phyloP scores from a whole-genome alignment of 2,888 invertebrate genomes.

The Agrochola lota region DNA sequence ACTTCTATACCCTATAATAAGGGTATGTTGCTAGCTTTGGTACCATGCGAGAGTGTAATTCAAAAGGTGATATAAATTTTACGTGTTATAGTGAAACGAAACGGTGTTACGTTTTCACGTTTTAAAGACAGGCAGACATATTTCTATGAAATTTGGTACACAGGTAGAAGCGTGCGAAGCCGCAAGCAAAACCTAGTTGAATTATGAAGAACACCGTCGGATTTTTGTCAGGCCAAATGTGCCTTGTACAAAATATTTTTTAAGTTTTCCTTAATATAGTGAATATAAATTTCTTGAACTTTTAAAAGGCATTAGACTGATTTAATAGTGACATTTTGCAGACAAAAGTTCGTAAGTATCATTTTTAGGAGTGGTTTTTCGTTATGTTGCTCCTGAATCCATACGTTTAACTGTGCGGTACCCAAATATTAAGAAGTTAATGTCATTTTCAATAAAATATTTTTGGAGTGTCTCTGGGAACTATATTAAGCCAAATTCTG shows the following conservation, averaged over 20 bases:
- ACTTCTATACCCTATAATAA: constrained; percentile 7
- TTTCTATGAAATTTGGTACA: too few species aligned
- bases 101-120: too few species aligned
- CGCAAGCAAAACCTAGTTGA: too few species aligned
- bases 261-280: not conserved
- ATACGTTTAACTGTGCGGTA: accelerated
- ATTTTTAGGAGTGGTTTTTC: not conserved
- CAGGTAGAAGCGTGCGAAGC: too few species aligned
- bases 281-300: not conserved
- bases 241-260: too few species aligned
- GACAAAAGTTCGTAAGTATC: accelerated
- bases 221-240: too few species aligned
- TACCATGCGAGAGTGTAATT: too few species aligned
- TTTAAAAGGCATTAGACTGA: not conserved
- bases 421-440: accelerated
- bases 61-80: not conserved
- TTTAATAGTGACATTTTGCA: too few species aligned
- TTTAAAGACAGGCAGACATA: too few species aligned
- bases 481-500: not conserved
- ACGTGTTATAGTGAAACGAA: too few species aligned
- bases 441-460: not conserved
- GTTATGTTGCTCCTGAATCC: not conserved
- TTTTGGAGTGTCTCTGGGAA: not conserved
- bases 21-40: constrained; percentile 22
- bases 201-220: too few species aligned